Evolutionary conservation across 2,113 vertebrate genomes (phyloP).

Genomic region (Leuciscus idus): DNA sequence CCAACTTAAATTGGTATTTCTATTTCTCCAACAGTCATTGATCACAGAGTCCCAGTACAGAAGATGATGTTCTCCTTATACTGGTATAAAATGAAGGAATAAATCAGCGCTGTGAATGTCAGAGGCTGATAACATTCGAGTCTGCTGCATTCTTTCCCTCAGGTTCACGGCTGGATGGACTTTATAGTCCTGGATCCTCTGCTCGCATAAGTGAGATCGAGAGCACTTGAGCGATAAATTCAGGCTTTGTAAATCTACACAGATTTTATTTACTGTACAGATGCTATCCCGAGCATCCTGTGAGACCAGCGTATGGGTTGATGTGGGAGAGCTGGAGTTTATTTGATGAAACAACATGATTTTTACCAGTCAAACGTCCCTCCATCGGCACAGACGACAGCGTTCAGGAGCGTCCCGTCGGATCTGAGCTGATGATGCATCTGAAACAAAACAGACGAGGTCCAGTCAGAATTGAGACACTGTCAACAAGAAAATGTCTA

Average conservation of each 20-base stretch:
- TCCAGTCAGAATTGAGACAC: not conserved
- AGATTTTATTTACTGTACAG: constrained; percentile 5
- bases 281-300: not conserved
- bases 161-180: not conserved
- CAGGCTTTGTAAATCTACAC: not conserved
- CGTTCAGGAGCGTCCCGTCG: not conserved
- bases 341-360: not conserved
- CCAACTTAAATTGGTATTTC: not conserved
- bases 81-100: not conserved
- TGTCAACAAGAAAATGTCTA: not conserved
- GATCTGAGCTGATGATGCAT: not conserved
- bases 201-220: not conserved
- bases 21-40: not conserved
- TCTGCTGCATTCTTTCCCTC: constrained; percentile 6
- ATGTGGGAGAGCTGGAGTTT: not conserved
- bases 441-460: constrained; percentile 15
- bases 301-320: not conserved
- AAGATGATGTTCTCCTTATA: not conserved
- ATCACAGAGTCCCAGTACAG: not conserved
- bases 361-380: constrained; percentile 3
- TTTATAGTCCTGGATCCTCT: not conserved
- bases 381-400: not conserved
- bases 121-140: constrained; percentile 10
- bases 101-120: not conserved
- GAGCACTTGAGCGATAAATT: not conserved